Percentiles rank a stretch among this genome's conserved stretches.
Conservation (phyloP, 2,113 vertebrate species). For the Tyto alba region DNA sequence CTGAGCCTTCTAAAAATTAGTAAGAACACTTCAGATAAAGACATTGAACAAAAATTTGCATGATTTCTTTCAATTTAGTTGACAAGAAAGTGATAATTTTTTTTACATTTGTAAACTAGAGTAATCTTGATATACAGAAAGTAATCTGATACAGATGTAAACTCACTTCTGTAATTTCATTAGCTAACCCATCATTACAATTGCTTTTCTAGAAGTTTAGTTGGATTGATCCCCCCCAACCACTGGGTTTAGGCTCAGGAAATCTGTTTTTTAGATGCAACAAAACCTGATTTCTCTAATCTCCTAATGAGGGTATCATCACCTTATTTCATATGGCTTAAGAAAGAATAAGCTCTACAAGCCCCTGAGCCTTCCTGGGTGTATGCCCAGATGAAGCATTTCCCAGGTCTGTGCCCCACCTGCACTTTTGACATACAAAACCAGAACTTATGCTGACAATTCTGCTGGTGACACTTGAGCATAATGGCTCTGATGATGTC, state of each 20-base stretch:
- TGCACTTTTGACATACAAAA: neutral
- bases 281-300: neutral
- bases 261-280: neutral
- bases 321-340: neutral
- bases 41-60: neutral
- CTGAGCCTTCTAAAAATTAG: neutral
- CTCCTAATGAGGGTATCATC: neutral
- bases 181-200: neutral
- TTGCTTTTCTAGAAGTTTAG: neutral
- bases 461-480: neutral
- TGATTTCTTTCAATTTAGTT: neutral
- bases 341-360: neutral
- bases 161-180: neutral
- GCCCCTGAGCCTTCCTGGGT: neutral
- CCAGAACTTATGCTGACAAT: neutral
- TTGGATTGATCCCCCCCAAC: neutral
- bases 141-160: neutral
- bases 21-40: neutral
- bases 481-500: neutral
- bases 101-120: neutral
- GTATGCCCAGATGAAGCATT: neutral
- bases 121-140: neutral
- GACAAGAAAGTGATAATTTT: neutral
- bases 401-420: neutral
- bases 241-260: neutral